Percentiles rank a stretch among this genome's conserved stretches.
phyloP scores from a whole-genome alignment of 2,888 invertebrate species.

The Dynastes grantii region DNA sequence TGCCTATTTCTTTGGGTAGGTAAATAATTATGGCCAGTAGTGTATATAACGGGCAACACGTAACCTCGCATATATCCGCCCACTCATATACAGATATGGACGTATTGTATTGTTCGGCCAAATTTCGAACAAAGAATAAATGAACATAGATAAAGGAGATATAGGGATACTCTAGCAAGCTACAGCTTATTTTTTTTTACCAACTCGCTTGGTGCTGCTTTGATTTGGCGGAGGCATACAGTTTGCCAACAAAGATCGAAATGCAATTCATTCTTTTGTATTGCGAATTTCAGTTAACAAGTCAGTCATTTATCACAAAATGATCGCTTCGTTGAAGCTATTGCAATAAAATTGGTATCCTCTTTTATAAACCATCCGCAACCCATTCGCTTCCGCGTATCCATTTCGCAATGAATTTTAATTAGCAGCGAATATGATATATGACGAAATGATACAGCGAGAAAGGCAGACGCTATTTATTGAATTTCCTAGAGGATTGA shows the following conservation, averaged over 20 bases:
- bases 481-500: slow-evolving; percentile 49
- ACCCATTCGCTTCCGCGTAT: slow-evolving; percentile 49
- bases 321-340: slow-evolving; percentile 4
- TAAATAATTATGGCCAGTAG: no score
- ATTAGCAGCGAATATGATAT: slow-evolving; percentile 57
- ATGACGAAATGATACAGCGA: slow-evolving; percentile 56
- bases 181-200: background rate
- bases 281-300: slow-evolving; percentile 58
- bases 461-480: slow-evolving; percentile 49
- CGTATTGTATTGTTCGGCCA: slow-evolving; percentile 1
- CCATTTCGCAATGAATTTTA: slow-evolving; percentile 57
- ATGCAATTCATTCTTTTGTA: slow-evolving; percentile 51
- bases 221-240: slow-evolving; percentile 18
- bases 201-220: background rate
- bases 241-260: slow-evolving; percentile 27
- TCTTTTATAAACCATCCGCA: slow-evolving; percentile 49
- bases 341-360: slow-evolving; percentile 7
- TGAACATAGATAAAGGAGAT: slow-evolving; percentile 5
- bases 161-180: background rate
- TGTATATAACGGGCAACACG: background rate
- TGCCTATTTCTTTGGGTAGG: no score
- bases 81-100: background rate
- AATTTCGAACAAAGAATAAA: slow-evolving; percentile 35
- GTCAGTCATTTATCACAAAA: slow-evolving; percentile 56
- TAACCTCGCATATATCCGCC: no score